Conservation (phyloP, 92 coral and sea anemone genomes). For the Phenganax subtilis region DNA sequence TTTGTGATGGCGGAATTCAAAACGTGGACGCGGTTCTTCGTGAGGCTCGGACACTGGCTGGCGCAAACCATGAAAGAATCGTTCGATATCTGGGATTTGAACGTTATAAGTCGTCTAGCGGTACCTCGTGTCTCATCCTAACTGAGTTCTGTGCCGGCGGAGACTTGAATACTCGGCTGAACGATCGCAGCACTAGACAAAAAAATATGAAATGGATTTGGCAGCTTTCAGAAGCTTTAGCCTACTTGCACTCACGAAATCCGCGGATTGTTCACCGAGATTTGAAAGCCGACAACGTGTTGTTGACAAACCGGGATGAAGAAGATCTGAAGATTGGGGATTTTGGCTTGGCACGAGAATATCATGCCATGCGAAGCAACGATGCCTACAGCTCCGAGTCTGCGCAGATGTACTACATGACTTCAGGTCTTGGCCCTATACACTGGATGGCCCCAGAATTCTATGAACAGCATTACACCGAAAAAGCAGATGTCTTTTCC, state of each 20-base stretch:
- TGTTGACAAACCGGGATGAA: neutral
- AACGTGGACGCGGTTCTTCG: neutral
- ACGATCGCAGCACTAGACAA: conserved; percentile 26
- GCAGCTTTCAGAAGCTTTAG: conserved; percentile 34
- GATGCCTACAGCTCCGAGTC: neutral
- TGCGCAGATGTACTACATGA: conserved; percentile 42
- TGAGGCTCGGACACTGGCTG: neutral
- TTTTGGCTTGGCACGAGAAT: too few relatives aligned
- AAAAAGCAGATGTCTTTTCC: conserved; percentile 73
- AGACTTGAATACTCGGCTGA: conserved; percentile 42
- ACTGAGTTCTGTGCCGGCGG: conserved; percentile 48
- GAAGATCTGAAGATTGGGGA: conserved; percentile 27
- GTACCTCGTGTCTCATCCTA: conserved; percentile 18
- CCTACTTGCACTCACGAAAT: conserved; percentile 32
- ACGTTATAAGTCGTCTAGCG: neutral
- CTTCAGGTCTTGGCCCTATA: conserved; percentile 37
- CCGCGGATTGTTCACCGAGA: conserved; percentile 46
- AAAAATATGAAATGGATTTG: conserved; percentile 35
- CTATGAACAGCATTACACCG: conserved; percentile 46
- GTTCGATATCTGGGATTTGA: neutral
- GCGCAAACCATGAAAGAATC: neutral
- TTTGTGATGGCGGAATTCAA: neutral
- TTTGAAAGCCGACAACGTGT: conserved; percentile 40
- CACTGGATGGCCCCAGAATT: conserved; percentile 75
- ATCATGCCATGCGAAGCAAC: too few relatives aligned